Percentiles rank a stretch among this genome's conserved stretches.
Conservation (phyloP, 1,140 invertebrate genomes). For the Ruditapes philippinarum region DNA sequence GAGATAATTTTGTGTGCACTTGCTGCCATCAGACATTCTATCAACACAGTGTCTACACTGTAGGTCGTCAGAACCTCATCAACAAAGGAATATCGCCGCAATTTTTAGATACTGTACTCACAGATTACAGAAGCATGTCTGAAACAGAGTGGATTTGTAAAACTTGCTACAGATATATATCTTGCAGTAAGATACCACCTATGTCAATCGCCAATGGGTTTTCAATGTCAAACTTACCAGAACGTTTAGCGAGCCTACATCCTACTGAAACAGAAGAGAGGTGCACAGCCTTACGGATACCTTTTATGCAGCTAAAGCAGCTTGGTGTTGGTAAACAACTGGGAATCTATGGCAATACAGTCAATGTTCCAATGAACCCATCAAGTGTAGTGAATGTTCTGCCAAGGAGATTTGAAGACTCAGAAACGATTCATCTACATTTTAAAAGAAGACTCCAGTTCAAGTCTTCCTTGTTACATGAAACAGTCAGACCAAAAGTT, state of each 20-base stretch:
- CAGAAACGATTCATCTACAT: conserved; percentile 55
- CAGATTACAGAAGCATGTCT: conserved; percentile 35
- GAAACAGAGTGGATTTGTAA: conserved; percentile 65
- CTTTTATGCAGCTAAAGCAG: conserved; percentile 66
- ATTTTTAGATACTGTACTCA: conserved; percentile 39
- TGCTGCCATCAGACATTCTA: conserved; percentile 62
- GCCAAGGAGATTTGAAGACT: conserved; percentile 56
- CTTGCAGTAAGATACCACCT: conserved; percentile 16
- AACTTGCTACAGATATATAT: conserved; percentile 61
- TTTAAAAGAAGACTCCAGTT: conserved; percentile 42
- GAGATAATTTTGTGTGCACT: conserved; percentile 58
- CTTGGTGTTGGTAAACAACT: conserved; percentile 59
- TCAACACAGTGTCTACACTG: conserved; percentile 62
- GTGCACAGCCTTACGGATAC: conserved; percentile 31
- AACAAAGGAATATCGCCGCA: conserved; percentile 32
- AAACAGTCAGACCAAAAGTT: conserved; percentile 63
- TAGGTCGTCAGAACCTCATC: background rate
- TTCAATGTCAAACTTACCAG: background rate
- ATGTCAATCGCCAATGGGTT: conserved; percentile 47
- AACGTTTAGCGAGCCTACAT: background rate
- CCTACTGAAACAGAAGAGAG: conserved; percentile 63
- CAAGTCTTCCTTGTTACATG: conserved; percentile 37
- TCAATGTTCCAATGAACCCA: conserved; percentile 65
- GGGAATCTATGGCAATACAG: conserved; percentile 63
- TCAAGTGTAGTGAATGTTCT: conserved; percentile 22